A percentile compares a stretch with the other conserved stretches of the same genome.
Evolutionary conservation across 2,797 vertebrate genomes (phyloP).

Genomic region (Triplophysa yarkandensis): DNA sequence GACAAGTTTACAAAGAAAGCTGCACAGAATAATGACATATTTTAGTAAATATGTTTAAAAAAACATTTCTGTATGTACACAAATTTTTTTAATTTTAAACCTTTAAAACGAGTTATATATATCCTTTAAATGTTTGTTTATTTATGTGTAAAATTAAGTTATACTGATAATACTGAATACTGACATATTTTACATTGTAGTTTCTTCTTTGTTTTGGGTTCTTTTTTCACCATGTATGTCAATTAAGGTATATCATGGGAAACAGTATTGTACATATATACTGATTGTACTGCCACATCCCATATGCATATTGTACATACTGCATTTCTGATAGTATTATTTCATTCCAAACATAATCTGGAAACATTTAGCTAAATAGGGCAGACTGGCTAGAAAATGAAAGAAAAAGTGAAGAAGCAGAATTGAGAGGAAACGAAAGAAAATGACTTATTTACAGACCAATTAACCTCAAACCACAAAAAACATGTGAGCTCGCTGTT

Average conservation of each 20-base stretch:
- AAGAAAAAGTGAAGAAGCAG: neutral
- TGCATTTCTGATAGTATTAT: neutral
- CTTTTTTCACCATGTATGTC: neutral
- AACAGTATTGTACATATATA: neutral
- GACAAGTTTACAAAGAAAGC: neutral
- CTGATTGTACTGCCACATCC: neutral
- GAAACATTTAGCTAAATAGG: neutral
- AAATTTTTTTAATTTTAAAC: no score
- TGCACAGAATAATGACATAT: neutral
- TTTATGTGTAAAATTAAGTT: no score
- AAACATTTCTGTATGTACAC: no score
- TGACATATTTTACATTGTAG: no score
- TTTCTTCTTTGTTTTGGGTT: neutral
- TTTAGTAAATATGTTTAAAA: no score
- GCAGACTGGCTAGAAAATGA: neutral
- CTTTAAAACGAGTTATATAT: no score
- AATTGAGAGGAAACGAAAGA: neutral
- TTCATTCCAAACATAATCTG: neutral
- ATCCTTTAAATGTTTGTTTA: no score
- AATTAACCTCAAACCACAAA: conserved; percentile 1
- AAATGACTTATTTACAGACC: neutral
- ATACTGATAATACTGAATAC: no score
- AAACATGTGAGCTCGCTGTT: neutral
- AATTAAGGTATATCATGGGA: neutral
- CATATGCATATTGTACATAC: neutral